A percentile compares a stretch with the other conserved stretches of the same genome.
Evolutionary conservation across 1,140 invertebrate species (phyloP).

Genomic region (Choristoneura fumiferana): DNA sequence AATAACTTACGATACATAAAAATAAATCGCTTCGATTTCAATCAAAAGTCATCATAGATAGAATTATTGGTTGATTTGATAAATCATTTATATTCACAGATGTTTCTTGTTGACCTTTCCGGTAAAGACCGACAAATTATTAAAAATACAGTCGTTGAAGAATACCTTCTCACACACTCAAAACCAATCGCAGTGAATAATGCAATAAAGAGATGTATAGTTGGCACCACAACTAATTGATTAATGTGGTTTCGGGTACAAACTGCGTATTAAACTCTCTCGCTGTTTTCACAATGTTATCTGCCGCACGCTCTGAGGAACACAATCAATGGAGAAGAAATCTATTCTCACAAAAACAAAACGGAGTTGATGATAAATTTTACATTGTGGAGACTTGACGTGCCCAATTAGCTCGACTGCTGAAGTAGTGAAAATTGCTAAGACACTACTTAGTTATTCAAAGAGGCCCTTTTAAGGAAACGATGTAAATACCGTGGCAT

Average conservation of each 20-base stretch:
- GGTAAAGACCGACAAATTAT: no score
- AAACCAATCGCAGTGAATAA: slow-evolving; percentile 21
- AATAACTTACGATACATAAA: no score
- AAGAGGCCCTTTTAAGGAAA: no score
- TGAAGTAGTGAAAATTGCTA: no score
- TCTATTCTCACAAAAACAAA: slow-evolving; percentile 13
- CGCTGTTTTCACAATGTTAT: background rate
- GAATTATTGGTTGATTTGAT: no score
- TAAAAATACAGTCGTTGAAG: no score
- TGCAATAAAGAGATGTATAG: slow-evolving; percentile 36
- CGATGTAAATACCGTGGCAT: no score
- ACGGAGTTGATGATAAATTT: slow-evolving; percentile 6
- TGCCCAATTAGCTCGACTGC: background rate
- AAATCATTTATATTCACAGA: no score
- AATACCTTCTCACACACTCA: background rate
- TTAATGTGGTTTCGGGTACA: slow-evolving; percentile 32
- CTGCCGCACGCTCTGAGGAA: background rate
- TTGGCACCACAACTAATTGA: slow-evolving; percentile 34
- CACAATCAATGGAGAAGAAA: slow-evolving; percentile 11
- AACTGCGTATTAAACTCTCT: background rate
- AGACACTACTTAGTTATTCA: no score
- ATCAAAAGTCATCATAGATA: no score
- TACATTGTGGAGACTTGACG: background rate
- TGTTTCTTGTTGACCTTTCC: no score
- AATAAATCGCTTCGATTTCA: no score